A percentile compares a stretch with the other conserved stretches of the same genome.
Conservation (phyloP, 1,140 invertebrate species). For the Temnothorax longispinosus region DNA sequence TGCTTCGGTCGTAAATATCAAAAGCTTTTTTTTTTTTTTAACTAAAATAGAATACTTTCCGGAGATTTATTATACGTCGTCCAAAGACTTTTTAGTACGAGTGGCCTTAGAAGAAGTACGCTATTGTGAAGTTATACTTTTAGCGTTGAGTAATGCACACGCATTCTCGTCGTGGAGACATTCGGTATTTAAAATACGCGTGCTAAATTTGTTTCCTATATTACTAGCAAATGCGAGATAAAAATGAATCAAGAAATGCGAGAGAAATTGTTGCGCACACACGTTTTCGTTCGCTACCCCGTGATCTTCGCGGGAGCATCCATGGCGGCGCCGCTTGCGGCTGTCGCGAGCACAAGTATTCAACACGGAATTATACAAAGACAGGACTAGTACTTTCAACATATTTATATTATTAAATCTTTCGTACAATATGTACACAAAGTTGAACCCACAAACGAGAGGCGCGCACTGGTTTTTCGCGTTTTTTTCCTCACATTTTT, state of each 20-base stretch:
- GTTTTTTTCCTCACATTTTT: conserved; percentile 53
- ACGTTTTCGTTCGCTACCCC: not conserved
- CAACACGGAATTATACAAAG: conserved; percentile 82
- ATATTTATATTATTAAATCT: conserved; percentile 83
- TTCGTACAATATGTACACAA: conserved; percentile 85
- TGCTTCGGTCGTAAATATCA: too few relatives aligned
- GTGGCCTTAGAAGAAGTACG: not conserved
- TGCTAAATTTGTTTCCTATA: not conserved
- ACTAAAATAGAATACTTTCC: not conserved
- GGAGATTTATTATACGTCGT: not conserved
- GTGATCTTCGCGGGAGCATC: not conserved
- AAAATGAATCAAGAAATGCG: not conserved
- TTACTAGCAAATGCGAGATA: not conserved
- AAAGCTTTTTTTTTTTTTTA: not conserved
- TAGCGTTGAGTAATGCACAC: not conserved
- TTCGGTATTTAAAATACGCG: not conserved
- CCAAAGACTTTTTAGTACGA: not conserved
- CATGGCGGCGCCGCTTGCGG: conserved; percentile 21
- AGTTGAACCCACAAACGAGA: conserved; percentile 85
- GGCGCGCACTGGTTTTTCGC: conserved; percentile 71
- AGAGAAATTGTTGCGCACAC: not conserved
- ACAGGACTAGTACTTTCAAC: conserved; percentile 86
- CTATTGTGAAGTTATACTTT: not conserved
- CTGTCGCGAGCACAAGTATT: conserved; percentile 68
- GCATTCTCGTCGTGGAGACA: not conserved